Base-by-base conservation (phyloP, 2,888 invertebrate species). In the Platycheirus rosarum region DNA sequence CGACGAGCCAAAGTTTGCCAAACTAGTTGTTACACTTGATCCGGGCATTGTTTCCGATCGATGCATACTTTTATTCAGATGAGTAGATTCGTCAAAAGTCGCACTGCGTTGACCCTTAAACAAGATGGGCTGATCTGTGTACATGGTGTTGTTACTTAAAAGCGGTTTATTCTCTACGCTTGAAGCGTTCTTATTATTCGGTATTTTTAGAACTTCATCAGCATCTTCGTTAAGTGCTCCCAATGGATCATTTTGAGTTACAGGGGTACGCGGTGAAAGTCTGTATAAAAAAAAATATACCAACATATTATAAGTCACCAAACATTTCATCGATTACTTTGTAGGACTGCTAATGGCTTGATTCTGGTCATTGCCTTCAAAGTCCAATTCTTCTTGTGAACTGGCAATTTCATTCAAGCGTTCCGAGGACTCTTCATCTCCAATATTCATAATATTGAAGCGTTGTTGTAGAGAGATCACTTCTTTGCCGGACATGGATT, bases 201-300 rank as follows among this genome's bases (percentile, higher is more conserved):
- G 87, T 85, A 7, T 87, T 68, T 8, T 82, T 42, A 35, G 86
- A 84, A 26, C 87, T 88, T 55, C 85, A 84, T 70, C 66, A 9
- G 76, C 40, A 16, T 90, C 90, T 84, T 91, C 91, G 70, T 92
- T 90, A 1, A 97, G 91, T 3, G 97, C 97, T 5, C 97, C 98
- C 18, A 98, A 91, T 0, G 98, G 98, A 91, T 98, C 98, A 90
- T 97, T 97, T 87, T 96, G 94, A 0, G 97, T 95, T 0, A 98
- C 97, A 0, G 97, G 95, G 2, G 97, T 97, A 70, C 97, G 92
- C 35, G 94, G 94, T 0, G 95, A 94, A 53, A 93, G 91, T 87
- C 94, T 94, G 40, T 3, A 1, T 29, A 23, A 13, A 48, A 55
- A 48, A 55, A 2, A 65, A 26, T 29, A 2, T 18, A 13, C 13